Percentiles rank a stretch among this genome's conserved stretches.
These are phyloP conservation scores for Eremobia ochroleuca DNA, from an alignment of 2,888 invertebrate genomes.

Conservation along the genomic window DNA sequence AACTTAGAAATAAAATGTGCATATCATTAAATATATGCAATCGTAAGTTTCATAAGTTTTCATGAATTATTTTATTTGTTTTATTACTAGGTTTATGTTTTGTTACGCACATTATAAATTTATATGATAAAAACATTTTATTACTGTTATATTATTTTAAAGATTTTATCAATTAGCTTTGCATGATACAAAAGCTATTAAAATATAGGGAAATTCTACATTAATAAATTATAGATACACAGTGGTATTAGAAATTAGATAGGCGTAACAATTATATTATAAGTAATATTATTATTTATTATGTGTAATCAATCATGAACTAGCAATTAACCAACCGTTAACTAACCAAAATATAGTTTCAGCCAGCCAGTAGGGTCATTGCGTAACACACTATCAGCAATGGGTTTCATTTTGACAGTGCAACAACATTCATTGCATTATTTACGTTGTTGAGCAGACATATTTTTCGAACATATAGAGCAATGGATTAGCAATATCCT, in stretches of 20 bases:
- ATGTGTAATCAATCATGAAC: background rate
- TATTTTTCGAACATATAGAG: no score
- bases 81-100: background rate
- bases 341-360: background rate
- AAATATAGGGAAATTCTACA: background rate
- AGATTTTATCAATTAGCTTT: slow-evolving; percentile 6
- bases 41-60: slow-evolving; percentile 1
- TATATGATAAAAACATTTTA: slow-evolving; percentile 10
- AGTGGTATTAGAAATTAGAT: background rate
- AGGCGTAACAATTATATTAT: background rate
- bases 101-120: background rate
- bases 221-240: background rate
- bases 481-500: no score
- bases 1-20: slow-evolving; percentile 34
- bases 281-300: slow-evolving; percentile 1
- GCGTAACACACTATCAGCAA: no score
- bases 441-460: no score
- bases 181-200: background rate
- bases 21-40: slow-evolving; percentile 16
- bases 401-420: no score
- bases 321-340: background rate
- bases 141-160: background rate
- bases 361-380: no score
- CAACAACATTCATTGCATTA: no score
- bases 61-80: slow-evolving; percentile 15